phyloP scores from a whole-genome alignment of 2,888 invertebrate genomes.

The Drosophila mimetica region DNA sequence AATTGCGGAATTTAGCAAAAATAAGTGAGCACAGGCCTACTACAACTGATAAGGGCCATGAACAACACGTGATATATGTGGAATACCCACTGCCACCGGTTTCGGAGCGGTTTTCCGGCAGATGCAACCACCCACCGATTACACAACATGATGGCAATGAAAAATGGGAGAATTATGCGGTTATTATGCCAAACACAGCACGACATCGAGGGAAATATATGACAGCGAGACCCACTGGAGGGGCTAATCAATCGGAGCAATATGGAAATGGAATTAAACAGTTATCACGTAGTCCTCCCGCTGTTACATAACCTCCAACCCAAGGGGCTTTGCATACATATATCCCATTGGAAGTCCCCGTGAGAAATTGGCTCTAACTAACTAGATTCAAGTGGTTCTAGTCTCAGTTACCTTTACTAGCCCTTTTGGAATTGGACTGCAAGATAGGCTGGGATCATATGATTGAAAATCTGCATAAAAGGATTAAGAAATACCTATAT shows the following conservation, averaged over 20 bases:
- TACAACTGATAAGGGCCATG: background rate
- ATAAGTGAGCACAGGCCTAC: background rate
- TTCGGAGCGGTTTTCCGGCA: background rate
- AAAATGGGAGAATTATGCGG: conserved; percentile 51
- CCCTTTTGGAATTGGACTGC: no score
- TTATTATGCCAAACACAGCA: conserved; percentile 4
- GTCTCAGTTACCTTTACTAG: no score
- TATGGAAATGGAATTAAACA: conserved; percentile 15
- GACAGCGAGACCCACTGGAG: background rate
- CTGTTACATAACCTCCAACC: conserved; percentile 66
- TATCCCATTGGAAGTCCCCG: background rate
- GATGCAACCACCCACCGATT: conserved; percentile 41
- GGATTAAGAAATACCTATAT: no score
- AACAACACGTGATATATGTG: background rate
- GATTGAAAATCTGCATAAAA: no score
- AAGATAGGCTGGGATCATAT: no score
- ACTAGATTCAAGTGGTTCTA: no score
- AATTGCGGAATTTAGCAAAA: background rate
- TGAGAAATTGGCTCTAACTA: background rate
- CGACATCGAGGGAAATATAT: conserved; percentile 5
- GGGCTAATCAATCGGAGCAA: background rate
- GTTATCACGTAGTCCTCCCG: conserved; percentile 29
- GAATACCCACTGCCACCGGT: background rate
- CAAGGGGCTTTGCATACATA: background rate
- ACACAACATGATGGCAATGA: conserved; percentile 62